phyloP scores from a whole-genome alignment of 2,888 invertebrate genomes.

The Drosophila pegasa region DNA sequence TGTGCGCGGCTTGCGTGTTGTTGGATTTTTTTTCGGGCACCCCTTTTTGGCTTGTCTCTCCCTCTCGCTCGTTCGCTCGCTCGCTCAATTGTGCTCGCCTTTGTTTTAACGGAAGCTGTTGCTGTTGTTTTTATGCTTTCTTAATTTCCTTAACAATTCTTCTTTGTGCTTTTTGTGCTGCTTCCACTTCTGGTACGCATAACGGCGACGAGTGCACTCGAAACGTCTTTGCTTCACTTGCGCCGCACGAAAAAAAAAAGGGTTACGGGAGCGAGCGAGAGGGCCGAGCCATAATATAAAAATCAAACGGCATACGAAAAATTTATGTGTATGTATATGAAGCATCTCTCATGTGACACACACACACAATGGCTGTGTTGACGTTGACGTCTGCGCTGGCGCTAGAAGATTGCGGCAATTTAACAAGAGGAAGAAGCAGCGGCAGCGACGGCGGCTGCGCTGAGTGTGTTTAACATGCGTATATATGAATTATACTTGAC shows the following conservation, averaged over 20 bases:
- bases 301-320: slow-evolving; percentile 16
- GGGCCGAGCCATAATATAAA: slow-evolving; percentile 9
- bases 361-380: slow-evolving; percentile 35
- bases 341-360: slow-evolving; percentile 71
- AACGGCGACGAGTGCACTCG: slow-evolving; percentile 72
- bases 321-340: slow-evolving; percentile 12
- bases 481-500: slow-evolving; percentile 63
- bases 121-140: slow-evolving; percentile 79
- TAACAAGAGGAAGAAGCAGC: slow-evolving; percentile 17
- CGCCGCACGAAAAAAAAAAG: slow-evolving; percentile 24
- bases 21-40: slow-evolving; percentile 21
- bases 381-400: slow-evolving; percentile 41
- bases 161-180: slow-evolving; percentile 75
- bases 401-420: slow-evolving; percentile 69
- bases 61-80: slow-evolving; percentile 2
- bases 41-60: slow-evolving; percentile 17
- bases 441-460: not conserved
- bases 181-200: slow-evolving; percentile 57
- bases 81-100: slow-evolving; percentile 37
- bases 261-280: slow-evolving; percentile 9
- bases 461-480: slow-evolving; percentile 60
- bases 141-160: slow-evolving; percentile 78
- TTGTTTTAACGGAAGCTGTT: slow-evolving; percentile 80
- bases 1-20: slow-evolving; percentile 57
- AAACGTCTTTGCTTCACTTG: slow-evolving; percentile 69